Base-by-base conservation (phyloP, 2,113 vertebrate species). In the Rhadina sibilatrix region DNA sequence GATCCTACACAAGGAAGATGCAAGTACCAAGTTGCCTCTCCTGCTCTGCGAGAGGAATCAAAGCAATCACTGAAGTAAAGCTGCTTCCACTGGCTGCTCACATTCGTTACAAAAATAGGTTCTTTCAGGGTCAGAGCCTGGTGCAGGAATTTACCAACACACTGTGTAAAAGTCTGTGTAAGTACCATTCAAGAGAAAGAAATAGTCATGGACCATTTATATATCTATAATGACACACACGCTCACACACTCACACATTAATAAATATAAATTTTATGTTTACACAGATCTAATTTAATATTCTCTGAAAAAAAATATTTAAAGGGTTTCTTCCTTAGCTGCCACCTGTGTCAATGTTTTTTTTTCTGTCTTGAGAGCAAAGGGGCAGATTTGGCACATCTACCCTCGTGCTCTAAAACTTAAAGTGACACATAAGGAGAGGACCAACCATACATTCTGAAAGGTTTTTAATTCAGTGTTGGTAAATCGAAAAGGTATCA, bases 251-350 rank as follows among this genome's bases (percentile, higher is more conserved):
- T 80, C 88, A 83, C 79, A 96, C 46, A 3, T 90, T 65, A 96
- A 96, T 96, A 97, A 97, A 97, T 96, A 97, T 52, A 95, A 77
- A 77, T 40, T 87, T 93, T 38, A 95, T 85, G 95, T 76, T 95
- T 91, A 95, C 95, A 96, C 84, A 87, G 95, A 89, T 96, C 95
- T 96, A 92, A 96, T 95, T 93, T 93, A 75, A 94, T 96, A 96
- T 31, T 84, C 76, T 96, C 93, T 90, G 86, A 77, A 85, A 95
- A 93, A 94, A 93, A 93, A 66, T 53, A 95, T 82, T 80, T 88
- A 74, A 93, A 89, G 64, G 86, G 80, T 78, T 95, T 96, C 72
- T 89, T 93, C 94, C 93, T 95, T 96, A 96, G 92, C 92, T 95
- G 88, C 90, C 90, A 95, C 92, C 28, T 49, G 59, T 49, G 59